A percentile compares a stretch with the other conserved stretches of the same genome.
phyloP scores from a whole-genome alignment of 2,113 vertebrate species.

The Odocoileus hemionus region DNA sequence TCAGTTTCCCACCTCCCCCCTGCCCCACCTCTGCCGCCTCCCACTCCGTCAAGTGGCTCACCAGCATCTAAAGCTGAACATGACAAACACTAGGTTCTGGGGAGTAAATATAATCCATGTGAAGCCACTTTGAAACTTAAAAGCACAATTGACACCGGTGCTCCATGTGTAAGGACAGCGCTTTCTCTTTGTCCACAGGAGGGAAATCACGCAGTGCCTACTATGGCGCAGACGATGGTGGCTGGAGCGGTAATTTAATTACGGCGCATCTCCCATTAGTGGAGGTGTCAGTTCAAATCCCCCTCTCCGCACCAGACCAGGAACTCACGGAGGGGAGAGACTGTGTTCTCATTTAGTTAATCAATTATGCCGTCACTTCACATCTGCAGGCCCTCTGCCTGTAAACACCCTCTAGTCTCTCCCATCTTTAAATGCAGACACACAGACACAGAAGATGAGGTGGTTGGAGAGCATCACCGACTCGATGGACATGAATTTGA shows the following conservation, averaged over 20 bases:
- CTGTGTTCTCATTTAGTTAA: not conserved
- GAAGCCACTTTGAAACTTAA: constrained; percentile 38
- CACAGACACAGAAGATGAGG: not conserved
- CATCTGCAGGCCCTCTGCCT: not conserved
- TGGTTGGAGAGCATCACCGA: not conserved
- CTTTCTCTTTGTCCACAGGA: rapidly evolving
- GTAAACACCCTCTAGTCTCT: not conserved
- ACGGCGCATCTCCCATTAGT: not conserved
- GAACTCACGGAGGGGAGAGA: not conserved
- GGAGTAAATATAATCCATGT: constrained; percentile 7
- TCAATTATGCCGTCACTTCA: not conserved
- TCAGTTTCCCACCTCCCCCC: not conserved
- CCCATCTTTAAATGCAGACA: not conserved
- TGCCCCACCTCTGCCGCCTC: rapidly evolving
- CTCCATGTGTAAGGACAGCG: not conserved
- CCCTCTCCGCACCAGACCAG: not conserved
- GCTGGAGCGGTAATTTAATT: not conserved
- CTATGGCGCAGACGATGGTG: rapidly evolving
- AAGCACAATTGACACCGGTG: not conserved
- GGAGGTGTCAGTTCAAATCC: not conserved
- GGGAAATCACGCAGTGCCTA: rapidly evolving
- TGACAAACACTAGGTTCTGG: not conserved
- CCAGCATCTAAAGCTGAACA: not conserved
- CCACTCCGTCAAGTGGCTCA: not conserved
- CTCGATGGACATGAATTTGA: not conserved